Base-by-base conservation (phyloP, 2,113 vertebrate species). In the Oncorhynchus keta region DNA sequence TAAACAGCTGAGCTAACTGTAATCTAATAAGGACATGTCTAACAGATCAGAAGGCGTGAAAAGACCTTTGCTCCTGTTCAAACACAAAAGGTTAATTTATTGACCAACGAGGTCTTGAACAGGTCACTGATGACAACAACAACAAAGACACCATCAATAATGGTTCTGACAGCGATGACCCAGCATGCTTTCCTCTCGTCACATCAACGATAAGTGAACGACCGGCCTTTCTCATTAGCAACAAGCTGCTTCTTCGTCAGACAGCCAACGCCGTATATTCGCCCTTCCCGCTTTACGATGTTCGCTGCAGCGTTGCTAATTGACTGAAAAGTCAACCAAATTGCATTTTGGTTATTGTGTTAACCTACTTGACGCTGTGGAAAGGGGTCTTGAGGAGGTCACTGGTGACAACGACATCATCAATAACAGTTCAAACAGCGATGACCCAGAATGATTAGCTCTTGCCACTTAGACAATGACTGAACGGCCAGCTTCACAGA, bases 321-420 rank as follows among this genome's bases (percentile, higher is more conserved):
- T 89, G 83, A 84, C 87, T 89, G 82, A 83, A 90, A 90, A 92
- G 88, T 89, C 87, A 85, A 88, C 88, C 77, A 88, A 90, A 90
- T 88, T 88, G 88, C 86, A 87, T 89, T 91, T 90, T 85, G 75
- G 83, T 90, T 89, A 86, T 89, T 79, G 77, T 84, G 85, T 88
- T 91, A 90, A 91, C 85, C 84, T 86, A 79, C 74, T 79, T 59
- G 71, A 83, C 73, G 76, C 81, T 51, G 73, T 84, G 88, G 51
- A 89, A 90, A 89, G 84, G 85, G 85, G 65, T 67, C 65, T 22
- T 67, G 65, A 55, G 4, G 49, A 28, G 26, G 65, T 55, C 51
- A 55, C 51, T 16, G 14, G 16, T 55, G 14, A 55, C 14, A 18
- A 55, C 51, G 51, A 16, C 51, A 55, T 55, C 14, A 55, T 55